A percentile compares a stretch with the other conserved stretches of the same genome.
Evolutionary conservation across 2,113 vertebrate species (phyloP).

Genomic region (Rallus limicola): DNA sequence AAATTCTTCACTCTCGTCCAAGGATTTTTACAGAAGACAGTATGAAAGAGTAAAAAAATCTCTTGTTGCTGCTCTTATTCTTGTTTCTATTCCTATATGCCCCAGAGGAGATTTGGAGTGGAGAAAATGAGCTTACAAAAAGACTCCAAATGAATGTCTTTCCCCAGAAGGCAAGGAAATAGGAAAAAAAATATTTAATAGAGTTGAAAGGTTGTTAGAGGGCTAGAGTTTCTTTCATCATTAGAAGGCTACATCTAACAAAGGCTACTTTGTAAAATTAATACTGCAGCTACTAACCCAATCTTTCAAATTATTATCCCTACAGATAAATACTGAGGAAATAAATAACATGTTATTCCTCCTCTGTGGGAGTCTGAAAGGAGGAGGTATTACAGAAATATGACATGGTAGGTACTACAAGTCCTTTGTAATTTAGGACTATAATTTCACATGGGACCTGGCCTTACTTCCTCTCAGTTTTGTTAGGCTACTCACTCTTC

Average conservation of each 20-base stretch:
- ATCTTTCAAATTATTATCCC: background rate
- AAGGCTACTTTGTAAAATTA: background rate
- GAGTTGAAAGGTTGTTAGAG: background rate
- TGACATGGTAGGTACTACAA: background rate
- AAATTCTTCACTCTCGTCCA: background rate
- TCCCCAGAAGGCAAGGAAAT: background rate
- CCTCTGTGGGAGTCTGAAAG: background rate
- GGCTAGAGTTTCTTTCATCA: background rate
- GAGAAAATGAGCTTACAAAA: background rate
- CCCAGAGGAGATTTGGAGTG: background rate
- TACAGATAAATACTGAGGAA: background rate
- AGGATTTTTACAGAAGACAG: background rate
- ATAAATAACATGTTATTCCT: background rate
- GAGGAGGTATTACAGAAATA: background rate
- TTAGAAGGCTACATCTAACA: background rate
- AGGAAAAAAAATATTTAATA: background rate
- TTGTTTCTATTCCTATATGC: background rate
- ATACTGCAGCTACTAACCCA: background rate
- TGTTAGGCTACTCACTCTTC: background rate
- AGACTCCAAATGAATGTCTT: background rate
- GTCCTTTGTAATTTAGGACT: background rate
- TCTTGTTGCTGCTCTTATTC: background rate
- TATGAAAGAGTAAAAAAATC: background rate
- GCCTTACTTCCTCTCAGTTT: background rate
- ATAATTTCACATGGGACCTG: background rate